Conservation (phyloP, 2,113 vertebrate genomes). For the Ariopsis seemanni region DNA sequence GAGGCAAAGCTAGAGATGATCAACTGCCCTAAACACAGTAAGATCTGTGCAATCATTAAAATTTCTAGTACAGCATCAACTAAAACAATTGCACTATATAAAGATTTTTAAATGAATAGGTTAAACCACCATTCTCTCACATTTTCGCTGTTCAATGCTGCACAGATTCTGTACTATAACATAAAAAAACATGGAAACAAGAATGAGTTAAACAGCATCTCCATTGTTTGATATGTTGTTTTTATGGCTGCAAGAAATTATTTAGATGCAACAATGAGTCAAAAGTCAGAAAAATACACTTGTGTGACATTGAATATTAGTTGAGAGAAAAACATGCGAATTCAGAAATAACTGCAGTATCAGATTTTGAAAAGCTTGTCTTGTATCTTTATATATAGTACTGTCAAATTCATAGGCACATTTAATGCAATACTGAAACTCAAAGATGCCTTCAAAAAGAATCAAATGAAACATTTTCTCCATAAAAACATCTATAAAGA, state of each 20-base stretch:
- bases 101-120: not conserved
- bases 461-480: not conserved
- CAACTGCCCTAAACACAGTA: slow-evolving; percentile 41
- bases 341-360: slow-evolving; percentile 2
- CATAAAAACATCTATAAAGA: not conserved
- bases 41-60: slow-evolving; percentile 52
- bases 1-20: slow-evolving; percentile 19
- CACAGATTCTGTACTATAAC: not conserved
- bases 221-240: not conserved
- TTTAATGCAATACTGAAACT: not conserved
- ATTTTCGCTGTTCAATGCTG: too few relatives aligned
- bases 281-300: not conserved
- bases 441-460: not conserved
- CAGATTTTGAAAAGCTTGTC: not conserved
- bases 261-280: not conserved
- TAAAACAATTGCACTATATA: slow-evolving; percentile 25
- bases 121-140: not conserved
- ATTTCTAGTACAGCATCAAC: slow-evolving; percentile 41
- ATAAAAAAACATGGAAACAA: not conserved
- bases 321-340: not conserved
- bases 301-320: not conserved
- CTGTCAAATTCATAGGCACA: not conserved
- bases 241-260: not conserved
- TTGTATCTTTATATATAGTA: not conserved
- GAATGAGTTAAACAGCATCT: not conserved